These are phyloP conservation scores for Nephrotoma guestfalica DNA, from an alignment of 2,888 invertebrate species.

Conservation along the genomic window DNA sequence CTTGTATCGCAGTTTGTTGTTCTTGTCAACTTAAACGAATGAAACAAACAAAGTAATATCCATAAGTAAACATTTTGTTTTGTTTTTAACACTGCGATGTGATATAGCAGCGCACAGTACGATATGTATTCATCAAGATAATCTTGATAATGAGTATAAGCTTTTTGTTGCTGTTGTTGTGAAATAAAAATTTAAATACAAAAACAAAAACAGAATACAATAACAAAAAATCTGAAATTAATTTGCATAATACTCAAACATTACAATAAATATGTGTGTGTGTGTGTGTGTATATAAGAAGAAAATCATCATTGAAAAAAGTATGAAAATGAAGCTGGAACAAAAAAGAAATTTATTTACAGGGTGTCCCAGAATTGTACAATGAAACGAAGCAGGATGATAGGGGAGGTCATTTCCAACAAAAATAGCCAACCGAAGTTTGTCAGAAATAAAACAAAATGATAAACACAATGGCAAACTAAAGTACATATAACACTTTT, in stretches of 20 bases:
- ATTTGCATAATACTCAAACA: not conserved
- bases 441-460: no score
- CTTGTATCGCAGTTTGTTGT: not conserved
- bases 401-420: no score
- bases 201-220: not conserved
- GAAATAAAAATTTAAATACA: not conserved
- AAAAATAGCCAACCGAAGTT: no score
- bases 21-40: not conserved
- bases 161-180: not conserved
- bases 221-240: not conserved
- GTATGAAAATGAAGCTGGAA: not conserved
- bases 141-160: not conserved
- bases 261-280: not conserved
- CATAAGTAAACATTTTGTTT: not conserved
- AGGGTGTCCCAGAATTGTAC: no score
- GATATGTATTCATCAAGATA: not conserved
- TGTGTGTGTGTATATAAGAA: not conserved
- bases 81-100: not conserved
- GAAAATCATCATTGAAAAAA: not conserved
- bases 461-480: no score
- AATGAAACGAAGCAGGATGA: no score
- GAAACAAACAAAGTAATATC: not conserved
- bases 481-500: no score
- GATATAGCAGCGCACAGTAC: not conserved
- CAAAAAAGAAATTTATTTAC: no score